phyloP scores from a whole-genome alignment of 2,888 invertebrate species.

The Ormia ochracea region DNA sequence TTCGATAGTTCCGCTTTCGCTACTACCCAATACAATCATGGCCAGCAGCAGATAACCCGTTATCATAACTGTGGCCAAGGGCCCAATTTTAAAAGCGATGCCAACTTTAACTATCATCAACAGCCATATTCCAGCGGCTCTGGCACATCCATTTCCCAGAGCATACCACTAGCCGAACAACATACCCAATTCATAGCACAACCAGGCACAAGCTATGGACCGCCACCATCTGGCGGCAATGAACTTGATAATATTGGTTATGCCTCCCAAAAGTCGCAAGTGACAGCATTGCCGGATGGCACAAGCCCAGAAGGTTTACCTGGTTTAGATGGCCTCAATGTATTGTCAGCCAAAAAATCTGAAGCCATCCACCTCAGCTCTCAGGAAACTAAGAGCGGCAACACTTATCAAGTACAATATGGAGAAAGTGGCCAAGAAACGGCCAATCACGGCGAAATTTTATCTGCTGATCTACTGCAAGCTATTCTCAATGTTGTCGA shows the following conservation, averaged over 20 bases:
- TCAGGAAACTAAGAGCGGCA: constrained; percentile 75
- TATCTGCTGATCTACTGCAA: constrained; percentile 87
- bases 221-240: constrained; percentile 70
- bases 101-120: constrained; percentile 66
- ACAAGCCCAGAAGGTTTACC: constrained; percentile 70
- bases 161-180: constrained; percentile 71
- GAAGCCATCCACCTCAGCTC: constrained; percentile 77
- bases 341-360: constrained; percentile 74
- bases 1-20: constrained; percentile 67
- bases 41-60: constrained; percentile 69
- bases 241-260: constrained; percentile 71
- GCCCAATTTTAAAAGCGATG: constrained; percentile 72
- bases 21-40: constrained; percentile 67
- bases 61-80: constrained; percentile 76
- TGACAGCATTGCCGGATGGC: constrained; percentile 68
- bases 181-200: constrained; percentile 70
- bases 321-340: constrained; percentile 72
- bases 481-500: constrained; percentile 90
- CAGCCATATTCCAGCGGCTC: constrained; percentile 59
- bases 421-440: constrained; percentile 75
- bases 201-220: constrained; percentile 69
- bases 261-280: constrained; percentile 72
- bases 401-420: constrained; percentile 85
- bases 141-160: constrained; percentile 69
- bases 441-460: constrained; percentile 84